These are phyloP conservation scores for Timandra comae DNA, from an alignment of 2,888 invertebrate species.

Conservation along the genomic window DNA sequence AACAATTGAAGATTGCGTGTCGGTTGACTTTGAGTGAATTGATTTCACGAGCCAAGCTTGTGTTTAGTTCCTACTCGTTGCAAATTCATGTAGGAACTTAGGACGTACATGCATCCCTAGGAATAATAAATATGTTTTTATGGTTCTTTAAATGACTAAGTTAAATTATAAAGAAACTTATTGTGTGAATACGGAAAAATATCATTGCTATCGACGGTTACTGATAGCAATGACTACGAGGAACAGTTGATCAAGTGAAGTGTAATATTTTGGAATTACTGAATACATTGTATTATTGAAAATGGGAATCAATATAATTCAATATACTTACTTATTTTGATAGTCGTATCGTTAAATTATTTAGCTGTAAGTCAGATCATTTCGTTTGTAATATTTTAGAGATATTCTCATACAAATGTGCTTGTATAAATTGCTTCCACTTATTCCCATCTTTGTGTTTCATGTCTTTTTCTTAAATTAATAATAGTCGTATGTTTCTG, in stretches of 20 bases:
- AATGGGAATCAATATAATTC: conserved; percentile 18
- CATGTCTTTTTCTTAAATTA: too few relatives aligned
- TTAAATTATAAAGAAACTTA: too few relatives aligned
- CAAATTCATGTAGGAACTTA: conserved; percentile 38
- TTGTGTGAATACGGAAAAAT: too few relatives aligned
- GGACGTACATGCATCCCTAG: conserved; percentile 11
- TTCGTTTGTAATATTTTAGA: conserved; percentile 6
- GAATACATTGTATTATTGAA: conserved; percentile 19
- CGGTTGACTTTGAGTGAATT: conserved; percentile 45
- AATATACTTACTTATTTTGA: conserved; percentile 15
- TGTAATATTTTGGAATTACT: conserved; percentile 10
- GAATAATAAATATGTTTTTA: conserved; percentile 26
- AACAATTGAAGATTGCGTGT: conserved; percentile 33
- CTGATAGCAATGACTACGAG: too few relatives aligned
- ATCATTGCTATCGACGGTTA: too few relatives aligned
- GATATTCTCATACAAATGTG: too few relatives aligned
- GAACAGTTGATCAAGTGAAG: too few relatives aligned
- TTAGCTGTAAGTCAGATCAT: conserved; percentile 8
- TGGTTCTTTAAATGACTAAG: conserved; percentile 15
- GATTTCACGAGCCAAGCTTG: conserved; percentile 66
- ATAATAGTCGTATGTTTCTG: conserved; percentile 14
- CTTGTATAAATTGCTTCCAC: too few relatives aligned
- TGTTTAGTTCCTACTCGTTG: conserved; percentile 71
- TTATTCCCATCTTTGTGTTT: conserved; percentile 5
- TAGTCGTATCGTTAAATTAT: conserved; percentile 14